Base-by-base conservation (phyloP, 1,140 invertebrate genomes). In the Myzus persicae region DNA sequence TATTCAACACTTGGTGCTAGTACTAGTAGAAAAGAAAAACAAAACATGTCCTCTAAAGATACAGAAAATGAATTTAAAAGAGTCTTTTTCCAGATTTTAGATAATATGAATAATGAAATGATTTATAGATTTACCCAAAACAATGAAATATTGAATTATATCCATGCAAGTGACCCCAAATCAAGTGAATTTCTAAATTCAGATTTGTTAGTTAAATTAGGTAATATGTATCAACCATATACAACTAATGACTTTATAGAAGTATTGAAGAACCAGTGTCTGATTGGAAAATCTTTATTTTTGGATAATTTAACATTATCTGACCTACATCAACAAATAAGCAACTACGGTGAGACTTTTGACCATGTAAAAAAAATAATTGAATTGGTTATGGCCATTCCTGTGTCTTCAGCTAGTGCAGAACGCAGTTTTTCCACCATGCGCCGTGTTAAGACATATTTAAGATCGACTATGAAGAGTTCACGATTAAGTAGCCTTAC, bases 111-210 rank as follows among this genome's bases (percentile, higher is more conserved):
- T n/a, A 89, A 89, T 89, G 87, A 89, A 87, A 87, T 87, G 85
- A 87, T 46, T 46, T 87, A 46, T 87, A 87, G 85, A 87, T 87
- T 87, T 46, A 87, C 85, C 85, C 42, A 87, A 87, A 87, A 87
- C 42, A 87, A 87, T 87, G 24, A 87, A 89, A 89, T 89, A 89
- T 51, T 89, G 46, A 48, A 89, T 51, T 51, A 89, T 89, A 89
- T 89, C 44, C 46, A 89, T 89, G 87, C 87, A 89, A 51, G 87
- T 89, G 87, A 89, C 31, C 87, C 87, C 46, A 89, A 89, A 51
- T 89, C 87, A 51, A 89, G 24, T 89, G 87, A 89, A 89, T 89
- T 89, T 89, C 46, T 89, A 89, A 89, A 51, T 89, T 51, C 46
- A 51, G 87, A 89, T 51, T 89, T 89, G 87, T 89, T 89, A 89